Base-by-base conservation (phyloP, 2,888 invertebrate genomes). In the Volucella zonaria region DNA sequence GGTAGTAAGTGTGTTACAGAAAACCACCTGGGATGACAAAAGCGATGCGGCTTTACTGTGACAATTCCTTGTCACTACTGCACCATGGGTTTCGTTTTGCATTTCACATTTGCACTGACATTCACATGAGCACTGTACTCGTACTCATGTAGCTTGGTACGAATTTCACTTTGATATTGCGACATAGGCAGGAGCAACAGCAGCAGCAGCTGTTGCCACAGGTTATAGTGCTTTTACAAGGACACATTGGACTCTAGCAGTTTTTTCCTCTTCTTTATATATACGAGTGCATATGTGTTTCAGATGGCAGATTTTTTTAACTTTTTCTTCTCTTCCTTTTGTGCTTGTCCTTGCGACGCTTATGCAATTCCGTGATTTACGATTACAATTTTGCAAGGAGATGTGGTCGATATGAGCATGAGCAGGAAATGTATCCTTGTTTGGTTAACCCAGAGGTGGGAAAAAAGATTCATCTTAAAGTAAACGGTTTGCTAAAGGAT, bases 31-130 rank as follows among this genome's bases (percentile, higher is more conserved):
- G 58, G 56, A 79, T 77, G 75, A 62, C 40, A 59, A 59, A 79
- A 80, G 45, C 59, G 68, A 66, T 83, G 59, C 74, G 68, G 15
- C 43, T 83, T 52, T 47, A 47, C 42, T 70, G 70, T 66, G 79
- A 83, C 79, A 79, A 75, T 64, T 79, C 66, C 64, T 70, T 75
- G 80, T 80, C 83, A 75, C 54, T 70, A 31, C 59, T 56, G 66
- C 66, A 66, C 66, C 38, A 40, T 74, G 47, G 49, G 47, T 66
- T 67, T 64, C 56, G 61, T 68, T 58, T 79, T 61, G 54, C 58
- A 67, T 51, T 70, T 14, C 59, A 70, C 59, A 74, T 75, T 58
- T 83, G 54, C 61, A 56, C 70, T 61, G 68, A 75, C 64, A 83
- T 75, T 82, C 74, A 43, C 59, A 71, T 79, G 61, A 56, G 71